Base-by-base conservation (phyloP, 2,113 vertebrate genomes). In the Microcebus griseorufus region DNA sequence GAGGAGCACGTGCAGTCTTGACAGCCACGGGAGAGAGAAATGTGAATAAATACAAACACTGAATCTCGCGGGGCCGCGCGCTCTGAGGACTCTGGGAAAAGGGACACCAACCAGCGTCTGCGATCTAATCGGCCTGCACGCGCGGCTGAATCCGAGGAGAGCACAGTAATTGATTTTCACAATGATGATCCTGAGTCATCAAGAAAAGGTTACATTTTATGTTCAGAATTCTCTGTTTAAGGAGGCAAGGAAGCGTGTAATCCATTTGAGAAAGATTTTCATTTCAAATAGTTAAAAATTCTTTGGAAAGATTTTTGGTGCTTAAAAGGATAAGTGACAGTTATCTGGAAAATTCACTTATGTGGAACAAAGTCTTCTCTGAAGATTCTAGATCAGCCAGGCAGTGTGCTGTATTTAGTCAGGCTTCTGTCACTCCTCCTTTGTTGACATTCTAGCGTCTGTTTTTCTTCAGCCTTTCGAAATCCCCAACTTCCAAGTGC, bases 281-380 rank as follows among this genome's bases (percentile, higher is more conserved):
- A 88, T 92, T 97, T 97, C 60, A 83, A 97, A 93, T 55, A 92
- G 82, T 89, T 89, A 93, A 94, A 96, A 92, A 87, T n/a, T 84
- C 17, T 80, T 93, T 97, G 55, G 89, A 95, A 96, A 92, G 27
- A 39, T 65, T 89, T 88, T 92, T 55, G 9, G 34, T 88, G 79
- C 42, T 97, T 95, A 97, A 96, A 97, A 23, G 34, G 65, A 37
- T 94, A 96, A 89, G 64, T 73, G 82, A 81, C 58, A 93, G 58
- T 94, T 94, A 96, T 53, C 53, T 93, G 70, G 92, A 93, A 98
- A 97, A 96, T 78, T 95, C 34, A 78, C 27, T 95, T 79, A 76
- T 0, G 32, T 87, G 79, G 58, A 89, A 97, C 34, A 6, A n/a
- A 0, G 4, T 27, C 32, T 72, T 90, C 69, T 53, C 88, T 79